Evolutionary conservation across 2,113 vertebrate species (phyloP).

Genomic region (Probosciger aterrimus): DNA sequence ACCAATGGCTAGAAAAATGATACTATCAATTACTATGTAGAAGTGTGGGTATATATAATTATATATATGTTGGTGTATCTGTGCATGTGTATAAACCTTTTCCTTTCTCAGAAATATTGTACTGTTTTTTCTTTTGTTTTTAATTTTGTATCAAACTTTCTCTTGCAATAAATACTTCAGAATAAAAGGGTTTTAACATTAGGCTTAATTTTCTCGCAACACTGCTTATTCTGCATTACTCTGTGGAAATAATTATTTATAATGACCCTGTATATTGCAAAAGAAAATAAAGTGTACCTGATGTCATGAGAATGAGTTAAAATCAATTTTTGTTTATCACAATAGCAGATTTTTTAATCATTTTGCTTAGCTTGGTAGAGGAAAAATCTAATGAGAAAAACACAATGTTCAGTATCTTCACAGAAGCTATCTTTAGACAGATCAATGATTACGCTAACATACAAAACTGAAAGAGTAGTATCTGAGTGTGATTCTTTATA

Average conservation of each 20-base stretch:
- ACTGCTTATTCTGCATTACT: not conserved
- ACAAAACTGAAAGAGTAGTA: not conserved
- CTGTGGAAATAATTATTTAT: not conserved
- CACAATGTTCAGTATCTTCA: fast-evolving
- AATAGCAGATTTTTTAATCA: not conserved
- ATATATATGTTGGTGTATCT: fast-evolving
- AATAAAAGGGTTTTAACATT: not conserved
- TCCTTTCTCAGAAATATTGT: not conserved
- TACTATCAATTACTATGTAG: not conserved
- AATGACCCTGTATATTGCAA: not conserved
- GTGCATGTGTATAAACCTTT: not conserved
- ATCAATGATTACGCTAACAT: not conserved
- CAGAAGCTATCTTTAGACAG: not conserved
- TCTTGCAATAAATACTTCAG: not conserved
- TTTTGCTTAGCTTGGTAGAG: not conserved
- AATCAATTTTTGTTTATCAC: not conserved
- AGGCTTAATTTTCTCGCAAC: not conserved
- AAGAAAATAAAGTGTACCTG: not conserved
- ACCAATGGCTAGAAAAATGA: not conserved
- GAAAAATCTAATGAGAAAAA: not conserved
- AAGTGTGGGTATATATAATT: not conserved
- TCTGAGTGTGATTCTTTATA: not conserved
- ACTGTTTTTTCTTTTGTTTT: not conserved
- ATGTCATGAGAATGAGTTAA: not conserved
- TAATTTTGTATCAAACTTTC: not conserved